Evolutionary conservation across 1,140 invertebrate species (phyloP).

Genomic region (Drosophila oshimai): DNA sequence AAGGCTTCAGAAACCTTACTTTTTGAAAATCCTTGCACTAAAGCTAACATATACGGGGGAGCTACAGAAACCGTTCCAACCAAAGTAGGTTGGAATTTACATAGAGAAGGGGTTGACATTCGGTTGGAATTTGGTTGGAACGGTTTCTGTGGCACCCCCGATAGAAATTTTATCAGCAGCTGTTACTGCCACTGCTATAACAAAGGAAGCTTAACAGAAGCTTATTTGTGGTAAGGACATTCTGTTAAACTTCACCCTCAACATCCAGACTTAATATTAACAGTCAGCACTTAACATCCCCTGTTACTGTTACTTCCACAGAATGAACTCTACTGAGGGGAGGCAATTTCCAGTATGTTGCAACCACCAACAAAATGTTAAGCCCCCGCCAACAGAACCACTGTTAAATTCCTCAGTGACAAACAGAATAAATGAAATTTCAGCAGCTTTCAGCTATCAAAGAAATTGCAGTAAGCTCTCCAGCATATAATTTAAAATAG

Average conservation of each 20-base stretch:
- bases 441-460: slow-evolving; percentile 24
- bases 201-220: background rate
- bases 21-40: no score
- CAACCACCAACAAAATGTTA: background rate
- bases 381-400: background rate
- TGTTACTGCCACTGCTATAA: no score
- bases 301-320: slow-evolving; percentile 27
- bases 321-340: slow-evolving; percentile 57
- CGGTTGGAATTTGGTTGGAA: no score
- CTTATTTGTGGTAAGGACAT: background rate
- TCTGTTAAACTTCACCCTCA: background rate
- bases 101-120: no score
- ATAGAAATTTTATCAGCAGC: no score
- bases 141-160: no score
- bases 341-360: slow-evolving; percentile 45
- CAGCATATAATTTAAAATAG: slow-evolving; percentile 24
- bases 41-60: no score
- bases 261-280: background rate
- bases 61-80: no score
- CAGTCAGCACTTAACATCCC: background rate
- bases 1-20: no score
- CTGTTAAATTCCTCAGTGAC: background rate
- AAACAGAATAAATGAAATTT: slow-evolving; percentile 34
- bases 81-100: no score
- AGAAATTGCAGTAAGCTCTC: slow-evolving; percentile 20